Evolutionary conservation across 2,888 invertebrate species (phyloP).

Genomic region (Dichetophora obliterata): DNA sequence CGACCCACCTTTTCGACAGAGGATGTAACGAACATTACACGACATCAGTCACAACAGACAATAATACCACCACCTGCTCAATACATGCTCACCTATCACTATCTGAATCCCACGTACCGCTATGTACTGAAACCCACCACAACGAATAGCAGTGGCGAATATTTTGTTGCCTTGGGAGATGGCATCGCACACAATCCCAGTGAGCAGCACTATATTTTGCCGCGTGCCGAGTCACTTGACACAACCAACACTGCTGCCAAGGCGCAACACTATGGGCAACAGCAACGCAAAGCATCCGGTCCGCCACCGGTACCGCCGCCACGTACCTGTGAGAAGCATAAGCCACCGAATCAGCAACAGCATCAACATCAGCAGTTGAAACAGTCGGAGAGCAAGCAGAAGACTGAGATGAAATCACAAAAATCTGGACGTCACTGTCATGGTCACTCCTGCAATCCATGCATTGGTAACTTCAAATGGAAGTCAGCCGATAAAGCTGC

Average conservation of each 20-base stretch:
- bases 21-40: constrained; percentile 74
- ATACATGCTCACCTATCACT: constrained; percentile 76
- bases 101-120: constrained; percentile 80
- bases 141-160: constrained; percentile 77
- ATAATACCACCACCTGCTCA: constrained; percentile 71
- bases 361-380: constrained; percentile 48
- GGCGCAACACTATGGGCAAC: constrained; percentile 44
- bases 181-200: constrained; percentile 70
- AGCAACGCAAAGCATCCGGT: constrained; percentile 42
- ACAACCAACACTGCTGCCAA: constrained; percentile 45
- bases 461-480: constrained; percentile 74
- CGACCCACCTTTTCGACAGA: constrained; percentile 87
- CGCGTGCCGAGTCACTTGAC: constrained; percentile 72
- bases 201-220: constrained; percentile 80
- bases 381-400: constrained; percentile 40
- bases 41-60: constrained; percentile 66
- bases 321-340: constrained; percentile 65
- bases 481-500: constrained; percentile 66
- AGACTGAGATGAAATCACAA: constrained; percentile 49
- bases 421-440: constrained; percentile 67
- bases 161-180: constrained; percentile 77
- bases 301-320: constrained; percentile 64
- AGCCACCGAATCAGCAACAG: constrained; percentile 55
- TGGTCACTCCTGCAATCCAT: constrained; percentile 79
- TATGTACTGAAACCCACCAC: constrained; percentile 79